Conservation (phyloP, 2,113 vertebrate genomes). For the Sceloporus undulatus region DNA sequence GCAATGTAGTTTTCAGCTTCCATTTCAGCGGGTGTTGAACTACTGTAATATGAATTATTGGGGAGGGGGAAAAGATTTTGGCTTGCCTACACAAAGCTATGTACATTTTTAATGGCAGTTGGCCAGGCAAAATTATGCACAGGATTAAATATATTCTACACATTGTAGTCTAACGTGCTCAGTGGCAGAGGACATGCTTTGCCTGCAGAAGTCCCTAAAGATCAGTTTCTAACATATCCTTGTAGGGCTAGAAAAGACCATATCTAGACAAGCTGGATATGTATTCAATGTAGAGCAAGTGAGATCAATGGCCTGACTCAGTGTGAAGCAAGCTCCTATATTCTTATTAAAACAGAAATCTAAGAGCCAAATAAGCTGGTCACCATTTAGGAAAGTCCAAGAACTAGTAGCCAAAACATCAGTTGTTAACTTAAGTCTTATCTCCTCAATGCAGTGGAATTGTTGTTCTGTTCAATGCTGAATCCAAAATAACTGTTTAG, state of each 20-base stretch:
- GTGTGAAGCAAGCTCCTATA: background rate
- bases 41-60: no score
- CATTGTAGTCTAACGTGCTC: background rate
- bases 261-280: background rate
- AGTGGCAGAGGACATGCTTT: background rate
- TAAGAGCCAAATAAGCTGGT: background rate
- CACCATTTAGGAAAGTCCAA: background rate
- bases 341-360: background rate
- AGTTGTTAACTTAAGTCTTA: background rate
- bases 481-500: conserved; percentile 18
- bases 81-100: no score
- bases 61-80: no score
- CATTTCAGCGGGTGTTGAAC: background rate
- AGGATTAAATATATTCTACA: no score
- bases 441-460: background rate
- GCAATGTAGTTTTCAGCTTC: background rate
- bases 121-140: no score
- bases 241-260: background rate
- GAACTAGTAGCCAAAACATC: background rate
- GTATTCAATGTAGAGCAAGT: background rate
- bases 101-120: no score
- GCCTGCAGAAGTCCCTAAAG: background rate
- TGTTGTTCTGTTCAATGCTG: background rate
- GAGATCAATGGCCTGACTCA: background rate
- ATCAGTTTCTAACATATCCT: no score